A percentile compares a stretch with the other conserved stretches of the same genome.
phyloP scores from a whole-genome alignment of 2,888 invertebrate species.

The Mesorhabditis sp. region DNA sequence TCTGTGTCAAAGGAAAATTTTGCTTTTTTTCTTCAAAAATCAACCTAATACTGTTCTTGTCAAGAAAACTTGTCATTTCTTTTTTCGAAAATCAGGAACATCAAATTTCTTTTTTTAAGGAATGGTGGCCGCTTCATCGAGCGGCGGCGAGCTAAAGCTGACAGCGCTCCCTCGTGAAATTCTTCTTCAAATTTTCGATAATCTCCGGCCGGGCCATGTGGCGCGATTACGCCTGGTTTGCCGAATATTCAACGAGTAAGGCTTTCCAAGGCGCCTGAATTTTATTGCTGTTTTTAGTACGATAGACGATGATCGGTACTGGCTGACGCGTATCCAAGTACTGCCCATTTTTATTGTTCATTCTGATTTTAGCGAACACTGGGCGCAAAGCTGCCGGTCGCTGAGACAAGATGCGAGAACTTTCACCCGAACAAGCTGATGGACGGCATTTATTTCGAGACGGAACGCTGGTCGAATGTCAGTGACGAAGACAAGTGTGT shows the following conservation, averaged over 20 bases:
- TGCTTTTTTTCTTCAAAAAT: no score
- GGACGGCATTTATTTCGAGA: neutral
- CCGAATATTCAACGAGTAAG: neutral
- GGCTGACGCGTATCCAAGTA: neutral
- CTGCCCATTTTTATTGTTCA: neutral
- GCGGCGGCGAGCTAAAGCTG: no score
- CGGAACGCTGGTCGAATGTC: neutral
- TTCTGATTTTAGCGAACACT: neutral
- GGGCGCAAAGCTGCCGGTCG: slow-evolving; percentile 4
- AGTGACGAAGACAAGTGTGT: neutral
- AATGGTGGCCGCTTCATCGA: no score
- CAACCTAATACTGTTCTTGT: no score
- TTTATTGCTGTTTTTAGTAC: neutral
- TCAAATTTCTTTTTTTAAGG: no score
- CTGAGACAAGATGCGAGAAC: slow-evolving; percentile 1
- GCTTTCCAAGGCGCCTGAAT: neutral
- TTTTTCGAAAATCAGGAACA: no score
- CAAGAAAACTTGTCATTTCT: no score
- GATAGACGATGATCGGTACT: neutral
- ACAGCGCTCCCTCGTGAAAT: neutral
- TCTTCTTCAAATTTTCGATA: neutral
- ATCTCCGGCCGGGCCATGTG: neutral
- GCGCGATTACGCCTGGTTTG: neutral
- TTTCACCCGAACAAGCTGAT: neutral
- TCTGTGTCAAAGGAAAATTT: no score